A percentile compares a stretch with the other conserved stretches of the same genome.
phyloP scores from a whole-genome alignment of 2,888 invertebrate species.

The Lymantria monacha region DNA sequence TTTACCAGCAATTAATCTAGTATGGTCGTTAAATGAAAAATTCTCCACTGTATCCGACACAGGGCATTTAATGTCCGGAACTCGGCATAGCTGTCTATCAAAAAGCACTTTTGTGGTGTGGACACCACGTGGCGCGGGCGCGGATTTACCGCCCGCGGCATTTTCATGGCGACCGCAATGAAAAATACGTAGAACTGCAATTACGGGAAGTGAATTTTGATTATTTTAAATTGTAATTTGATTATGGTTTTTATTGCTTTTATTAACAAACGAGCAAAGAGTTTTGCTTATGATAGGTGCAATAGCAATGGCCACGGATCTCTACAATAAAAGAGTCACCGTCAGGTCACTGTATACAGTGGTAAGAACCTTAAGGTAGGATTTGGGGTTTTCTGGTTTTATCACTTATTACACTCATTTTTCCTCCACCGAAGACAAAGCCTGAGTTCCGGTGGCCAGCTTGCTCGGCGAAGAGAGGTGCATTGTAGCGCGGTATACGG shows the following conservation, averaged over 20 bases:
- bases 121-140: slow-evolving; percentile 57
- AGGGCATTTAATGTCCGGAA: slow-evolving; percentile 54
- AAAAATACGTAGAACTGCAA: slow-evolving; percentile 26
- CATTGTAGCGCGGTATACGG: no score
- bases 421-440: no score
- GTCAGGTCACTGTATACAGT: no score
- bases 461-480: no score
- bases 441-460: no score
- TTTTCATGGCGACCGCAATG: slow-evolving; percentile 62
- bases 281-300: no score
- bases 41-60: slow-evolving; percentile 54
- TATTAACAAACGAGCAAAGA: background rate
- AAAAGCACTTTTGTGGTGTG: slow-evolving; percentile 70
- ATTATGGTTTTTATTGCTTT: background rate
- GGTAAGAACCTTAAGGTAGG: no score
- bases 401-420: no score
- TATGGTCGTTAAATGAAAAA: slow-evolving; percentile 62
- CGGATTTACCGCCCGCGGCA: slow-evolving; percentile 69
- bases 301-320: no score
- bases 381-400: no score
- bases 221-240: background rate
- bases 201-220: slow-evolving; percentile 17
- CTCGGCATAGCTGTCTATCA: slow-evolving; percentile 68
- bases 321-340: no score
- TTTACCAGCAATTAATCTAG: slow-evolving; percentile 44